A percentile compares a stretch with the other conserved stretches of the same genome.
Evolutionary conservation across 1,140 invertebrate species (phyloP).

Genomic region (Pogonognathellus flavescens): DNA sequence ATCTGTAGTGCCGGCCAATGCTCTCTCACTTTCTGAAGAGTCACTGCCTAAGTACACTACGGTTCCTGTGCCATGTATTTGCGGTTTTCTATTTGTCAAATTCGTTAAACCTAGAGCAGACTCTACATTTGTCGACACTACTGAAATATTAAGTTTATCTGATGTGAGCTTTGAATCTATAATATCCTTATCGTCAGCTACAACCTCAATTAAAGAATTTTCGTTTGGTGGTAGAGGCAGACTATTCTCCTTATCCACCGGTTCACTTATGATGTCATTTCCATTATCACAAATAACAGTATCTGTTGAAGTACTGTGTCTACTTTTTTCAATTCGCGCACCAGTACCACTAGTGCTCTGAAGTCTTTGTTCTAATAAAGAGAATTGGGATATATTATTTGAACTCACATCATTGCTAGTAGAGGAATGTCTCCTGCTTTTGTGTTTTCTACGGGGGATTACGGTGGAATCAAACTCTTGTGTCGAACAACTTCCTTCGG

Average conservation of each 20-base stretch:
- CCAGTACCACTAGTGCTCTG: not conserved
- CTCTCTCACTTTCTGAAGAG: not conserved
- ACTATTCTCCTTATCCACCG: not conserved
- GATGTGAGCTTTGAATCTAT: not conserved
- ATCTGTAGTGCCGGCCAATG: not conserved
- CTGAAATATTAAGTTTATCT: not conserved
- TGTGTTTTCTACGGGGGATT: not conserved
- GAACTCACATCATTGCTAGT: not conserved
- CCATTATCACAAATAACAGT: constrained; percentile 8
- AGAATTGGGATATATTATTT: not conserved
- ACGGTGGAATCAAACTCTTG: not conserved
- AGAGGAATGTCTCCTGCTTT: not conserved
- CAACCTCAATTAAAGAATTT: not conserved
- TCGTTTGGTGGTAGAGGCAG: not conserved
- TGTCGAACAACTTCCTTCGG: not conserved
- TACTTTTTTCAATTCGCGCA: not conserved
- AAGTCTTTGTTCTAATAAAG: not conserved
- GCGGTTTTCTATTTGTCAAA: not conserved
- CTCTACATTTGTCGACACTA: not conserved
- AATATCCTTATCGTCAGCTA: too few species aligned
- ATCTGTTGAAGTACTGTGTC: not conserved
- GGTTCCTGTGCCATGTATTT: not conserved
- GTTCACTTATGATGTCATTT: not conserved
- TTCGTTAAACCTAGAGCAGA: not conserved
- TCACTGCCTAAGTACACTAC: not conserved